Evolutionary conservation across 2,797 vertebrate species (phyloP).

Genomic region (Danio jaintianensis): DNA sequence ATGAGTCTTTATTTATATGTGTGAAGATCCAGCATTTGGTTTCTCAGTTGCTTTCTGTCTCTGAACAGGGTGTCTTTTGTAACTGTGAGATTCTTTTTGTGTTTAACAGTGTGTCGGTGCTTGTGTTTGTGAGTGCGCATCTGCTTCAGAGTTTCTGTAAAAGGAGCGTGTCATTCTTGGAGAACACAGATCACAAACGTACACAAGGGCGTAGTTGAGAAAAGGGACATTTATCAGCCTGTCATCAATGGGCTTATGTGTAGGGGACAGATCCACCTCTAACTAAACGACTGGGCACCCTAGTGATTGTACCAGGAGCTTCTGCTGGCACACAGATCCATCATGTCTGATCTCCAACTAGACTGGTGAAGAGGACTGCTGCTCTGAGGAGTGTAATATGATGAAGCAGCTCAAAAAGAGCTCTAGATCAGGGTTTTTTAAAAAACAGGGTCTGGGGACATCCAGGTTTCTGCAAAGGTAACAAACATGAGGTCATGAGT

Average conservation of each 20-base stretch:
- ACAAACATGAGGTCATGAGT: too few species aligned
- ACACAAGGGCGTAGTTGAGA: conserved; percentile 8
- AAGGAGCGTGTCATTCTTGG: conserved; percentile 4
- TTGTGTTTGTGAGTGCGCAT: conserved; percentile 16
- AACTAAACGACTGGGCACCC: conserved; percentile 23
- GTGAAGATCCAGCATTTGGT: conserved; percentile 7
- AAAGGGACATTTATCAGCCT: conserved; percentile 9
- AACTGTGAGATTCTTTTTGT: not conserved
- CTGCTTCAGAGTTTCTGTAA: not conserved
- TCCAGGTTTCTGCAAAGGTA: not conserved
- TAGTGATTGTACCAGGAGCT: not conserved
- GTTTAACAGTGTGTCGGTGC: not conserved
- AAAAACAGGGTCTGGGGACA: not conserved
- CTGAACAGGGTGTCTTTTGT: conserved; percentile 1
- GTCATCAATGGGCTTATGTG: conserved; percentile 15
- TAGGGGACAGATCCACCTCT: conserved; percentile 18
- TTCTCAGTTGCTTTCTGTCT: conserved; percentile 13
- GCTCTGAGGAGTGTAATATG: not conserved
- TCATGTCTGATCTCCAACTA: not conserved
- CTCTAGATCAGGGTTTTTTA: not conserved
- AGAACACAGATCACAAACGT: conserved; percentile 7
- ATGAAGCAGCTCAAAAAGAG: not conserved
- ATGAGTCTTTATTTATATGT: not conserved
- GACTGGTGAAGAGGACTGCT: not conserved
- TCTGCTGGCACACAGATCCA: not conserved